Evolutionary conservation across 37 sponge, comb jelly and placozoan genomes (phyloP), one percentile per base, ranked within the genome.

Genomic region (Ephydatia muelleri): DNA sequence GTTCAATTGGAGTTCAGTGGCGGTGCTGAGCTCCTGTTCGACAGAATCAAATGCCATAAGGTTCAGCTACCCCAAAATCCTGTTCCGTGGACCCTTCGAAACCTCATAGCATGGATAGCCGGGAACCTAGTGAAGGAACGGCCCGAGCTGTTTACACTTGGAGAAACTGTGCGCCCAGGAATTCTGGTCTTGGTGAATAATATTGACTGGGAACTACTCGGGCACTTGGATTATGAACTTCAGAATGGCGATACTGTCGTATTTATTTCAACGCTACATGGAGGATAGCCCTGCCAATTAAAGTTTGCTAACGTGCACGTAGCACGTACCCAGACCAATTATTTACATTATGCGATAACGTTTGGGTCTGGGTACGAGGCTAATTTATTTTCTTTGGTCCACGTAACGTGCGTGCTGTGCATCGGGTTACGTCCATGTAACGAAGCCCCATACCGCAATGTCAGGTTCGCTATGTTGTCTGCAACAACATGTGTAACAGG

Each of bases 251-350:
- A 99, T 72, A 74, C 71, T 34, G 80, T 99, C 37, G 84, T 97
- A 19, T 99, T 99, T 76, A 99, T 99, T 67, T 99, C 99, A 65
- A 99, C 99, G 13, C 81, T 99, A 65, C 99, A 99, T 83, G 99
- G 99, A 19, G 99, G 99, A 11, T 98, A n/a, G 57, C 77, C 1
- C 38, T 43, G 43, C 3, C 43, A 43, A 43, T 43, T 43, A 43
- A 43, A n/a, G n/a, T n/a, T n/a, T n/a, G n/a, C n/a, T n/a, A n/a
- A n/a, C n/a, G n/a, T n/a, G n/a, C n/a, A n/a, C n/a, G n/a, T n/a
- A n/a, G n/a, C n/a, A n/a, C n/a, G n/a, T n/a, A n/a, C n/a, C n/a
- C n/a, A n/a, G n/a, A n/a, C n/a, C n/a, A n/a, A n/a, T n/a, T n/a
- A n/a, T n/a, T n/a, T n/a, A n/a, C n/a, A n/a, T n/a, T n/a, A n/a